Evolutionary conservation across 2,797 vertebrate species (phyloP).

Genomic region (Coregonus ussuriensis): DNA sequence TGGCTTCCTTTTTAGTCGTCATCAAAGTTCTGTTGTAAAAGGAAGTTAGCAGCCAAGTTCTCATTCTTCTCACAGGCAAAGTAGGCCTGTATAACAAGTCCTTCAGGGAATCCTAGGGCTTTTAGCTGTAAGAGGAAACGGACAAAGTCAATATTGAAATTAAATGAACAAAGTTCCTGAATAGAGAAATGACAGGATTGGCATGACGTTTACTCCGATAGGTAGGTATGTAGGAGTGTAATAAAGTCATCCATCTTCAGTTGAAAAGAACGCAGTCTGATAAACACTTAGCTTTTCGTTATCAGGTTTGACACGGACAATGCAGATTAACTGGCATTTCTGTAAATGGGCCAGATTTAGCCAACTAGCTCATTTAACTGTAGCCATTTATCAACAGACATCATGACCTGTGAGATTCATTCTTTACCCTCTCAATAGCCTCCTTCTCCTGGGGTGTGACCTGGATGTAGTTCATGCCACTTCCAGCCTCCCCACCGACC

Average conservation of each 20-base stretch:
- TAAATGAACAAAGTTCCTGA: neutral
- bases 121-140: conserved; percentile 84
- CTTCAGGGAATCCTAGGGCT: conserved; percentile 97
- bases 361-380: neutral
- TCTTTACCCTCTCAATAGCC: conserved; percentile 94
- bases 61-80: conserved; percentile 99
- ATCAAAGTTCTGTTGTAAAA: conserved; percentile 97
- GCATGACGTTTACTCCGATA: no score
- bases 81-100: conserved; percentile 98
- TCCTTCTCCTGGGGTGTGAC: conserved; percentile 98
- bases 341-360: neutral
- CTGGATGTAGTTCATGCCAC: conserved; percentile 94
- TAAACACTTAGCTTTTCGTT: neutral
- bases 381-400: neutral
- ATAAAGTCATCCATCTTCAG: no score
- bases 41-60: conserved; percentile 97
- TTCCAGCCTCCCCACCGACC: conserved; percentile 68
- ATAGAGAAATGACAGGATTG: neutral
- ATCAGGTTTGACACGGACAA: no score
- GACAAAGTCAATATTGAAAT: conserved; percentile 32
- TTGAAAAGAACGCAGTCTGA: neutral
- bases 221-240: no score
- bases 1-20: conserved; percentile 86
- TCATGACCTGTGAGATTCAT: no score
- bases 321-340: no score